Evolutionary conservation across 2,888 invertebrate genomes (phyloP), one percentile per base, ranked within the genome.

Genomic region (Lepetodrilus schrolli): DNA sequence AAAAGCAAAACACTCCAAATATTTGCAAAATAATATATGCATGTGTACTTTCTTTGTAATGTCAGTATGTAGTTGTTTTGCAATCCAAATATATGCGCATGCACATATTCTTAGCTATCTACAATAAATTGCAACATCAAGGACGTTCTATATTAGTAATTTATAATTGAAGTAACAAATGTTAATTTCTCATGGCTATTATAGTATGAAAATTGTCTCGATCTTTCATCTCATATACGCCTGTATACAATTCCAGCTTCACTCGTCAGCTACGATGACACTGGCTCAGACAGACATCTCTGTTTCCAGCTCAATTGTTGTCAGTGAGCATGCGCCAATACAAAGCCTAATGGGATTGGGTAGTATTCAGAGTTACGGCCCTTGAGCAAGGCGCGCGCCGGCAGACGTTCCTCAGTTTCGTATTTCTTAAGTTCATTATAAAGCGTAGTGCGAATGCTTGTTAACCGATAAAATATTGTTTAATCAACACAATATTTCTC

Each of bases 371-470:
- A 71, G 70, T 71, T 71, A 71, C 43, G 38, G 20, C 70, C 51
- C 70, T 37, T 51, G 34, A 50, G 70, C 38, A 37, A 23, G 70
- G 20, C 58, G 34, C 58, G 34, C 58, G 58, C 34, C 49, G 30
- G 50, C 20, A 36, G 34, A 10, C 51, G 50, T 51, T 21, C 21
- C 20, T 5, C n/a, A 17, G 69, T 49, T 49, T 73, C 51, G 38
- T 20, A 65, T 73, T 73, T 73, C 73, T 49, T 26, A 66, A 38
- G 38, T 73, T 73, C 68, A 73, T 73, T 73, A 73, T 30, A 23
- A 23, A 10, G 50, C 48, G 50, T 36, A 37, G 49, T 30, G 66
- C 48, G n/a, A 23, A 34, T 47, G 66, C 68, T 50, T 73, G 66
- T 68, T 51, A 69, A 23, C 66, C 65, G 51, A 66, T 30, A 70